Percentiles rank a stretch among this genome's conserved stretches.
These are phyloP conservation scores for Actinostola sp. DNA, from an alignment of 92 coral and sea anemone species.

Conservation along the genomic window DNA sequence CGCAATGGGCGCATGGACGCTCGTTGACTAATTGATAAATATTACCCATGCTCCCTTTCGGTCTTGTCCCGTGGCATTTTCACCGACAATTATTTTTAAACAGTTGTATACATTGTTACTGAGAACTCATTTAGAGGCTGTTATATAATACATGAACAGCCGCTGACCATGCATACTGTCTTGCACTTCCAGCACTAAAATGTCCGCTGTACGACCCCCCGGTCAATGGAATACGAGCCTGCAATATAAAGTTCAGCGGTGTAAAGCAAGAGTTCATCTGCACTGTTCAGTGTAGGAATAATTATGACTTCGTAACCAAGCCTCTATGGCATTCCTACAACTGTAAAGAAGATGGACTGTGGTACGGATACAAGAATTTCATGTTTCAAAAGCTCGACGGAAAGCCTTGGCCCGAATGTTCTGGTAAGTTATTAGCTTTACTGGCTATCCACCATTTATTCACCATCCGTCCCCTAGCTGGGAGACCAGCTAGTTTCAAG, in stretches of 20 bases:
- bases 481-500: too few species aligned
- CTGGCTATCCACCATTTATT: too few species aligned
- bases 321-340: slow-evolving; percentile 49
- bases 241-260: slow-evolving; percentile 59
- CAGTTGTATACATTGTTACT: too few species aligned
- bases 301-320: slow-evolving; percentile 54
- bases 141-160: too few species aligned
- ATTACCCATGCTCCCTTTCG: too few species aligned
- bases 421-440: slow-evolving; percentile 32
- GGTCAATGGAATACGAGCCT: slow-evolving; percentile 64
- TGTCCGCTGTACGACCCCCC: slow-evolving; percentile 73
- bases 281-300: slow-evolving; percentile 57
- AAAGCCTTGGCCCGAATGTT: slow-evolving; percentile 77
- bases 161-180: too few species aligned
- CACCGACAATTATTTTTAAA: too few species aligned
- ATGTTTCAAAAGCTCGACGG: slow-evolving; percentile 24
- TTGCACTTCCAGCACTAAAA: slow-evolving; percentile 65
- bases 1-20: too few species aligned
- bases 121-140: too few species aligned
- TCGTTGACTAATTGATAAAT: too few species aligned
- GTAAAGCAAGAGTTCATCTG: slow-evolving; percentile 54
- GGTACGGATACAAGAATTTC: slow-evolving; percentile 60
- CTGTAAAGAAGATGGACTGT: slow-evolving; percentile 56
- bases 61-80: too few species aligned
- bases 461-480: too few species aligned